A percentile compares a stretch with the other conserved stretches of the same genome.
These are phyloP conservation scores for Lordiphosa collinella DNA, from an alignment of 1,140 invertebrate genomes.

Conservation along the genomic window DNA sequence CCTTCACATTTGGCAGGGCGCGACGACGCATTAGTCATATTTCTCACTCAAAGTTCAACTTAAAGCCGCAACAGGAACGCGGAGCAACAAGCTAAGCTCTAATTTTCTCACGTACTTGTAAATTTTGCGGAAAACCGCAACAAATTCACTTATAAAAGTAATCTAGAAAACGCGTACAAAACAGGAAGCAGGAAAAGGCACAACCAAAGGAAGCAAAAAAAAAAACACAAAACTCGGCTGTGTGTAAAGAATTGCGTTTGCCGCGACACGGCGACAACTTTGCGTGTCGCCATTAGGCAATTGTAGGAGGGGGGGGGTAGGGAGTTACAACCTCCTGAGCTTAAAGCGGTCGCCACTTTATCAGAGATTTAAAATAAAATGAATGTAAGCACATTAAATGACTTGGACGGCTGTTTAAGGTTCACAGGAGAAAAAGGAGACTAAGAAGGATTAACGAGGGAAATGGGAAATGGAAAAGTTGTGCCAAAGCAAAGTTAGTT, in stretches of 20 bases:
- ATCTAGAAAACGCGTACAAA: conserved; percentile 74
- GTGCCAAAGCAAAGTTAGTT: conserved; percentile 54
- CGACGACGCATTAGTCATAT: conserved; percentile 48
- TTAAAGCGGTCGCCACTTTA: conserved; percentile 64
- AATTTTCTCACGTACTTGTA: conserved; percentile 78
- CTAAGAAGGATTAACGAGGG: background rate
- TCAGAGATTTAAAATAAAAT: conserved; percentile 70
- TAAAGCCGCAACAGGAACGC: conserved; percentile 3
- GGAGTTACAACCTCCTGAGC: conserved; percentile 15
- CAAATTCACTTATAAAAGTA: conserved; percentile 78
- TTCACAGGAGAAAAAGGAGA: conserved; percentile 22
- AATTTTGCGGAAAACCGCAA: conserved; percentile 78
- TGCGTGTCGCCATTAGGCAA: conserved; percentile 28
- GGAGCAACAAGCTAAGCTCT: conserved; percentile 66
- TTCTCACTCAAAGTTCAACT: conserved; percentile 35
- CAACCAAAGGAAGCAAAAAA: conserved; percentile 10
- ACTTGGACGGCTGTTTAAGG: conserved; percentile 51
- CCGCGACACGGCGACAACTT: conserved; percentile 72
- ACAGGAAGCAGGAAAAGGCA: conserved; percentile 65
- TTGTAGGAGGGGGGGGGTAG: background rate
- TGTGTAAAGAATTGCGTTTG: conserved; percentile 70
- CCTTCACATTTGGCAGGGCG: conserved; percentile 12
- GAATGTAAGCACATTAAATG: conserved; percentile 75
- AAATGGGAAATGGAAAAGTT: conserved; percentile 43
- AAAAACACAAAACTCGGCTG: conserved; percentile 35